phyloP scores from a whole-genome alignment of 2,797 vertebrate genomes.

The Artibeus jamaicensis region DNA sequence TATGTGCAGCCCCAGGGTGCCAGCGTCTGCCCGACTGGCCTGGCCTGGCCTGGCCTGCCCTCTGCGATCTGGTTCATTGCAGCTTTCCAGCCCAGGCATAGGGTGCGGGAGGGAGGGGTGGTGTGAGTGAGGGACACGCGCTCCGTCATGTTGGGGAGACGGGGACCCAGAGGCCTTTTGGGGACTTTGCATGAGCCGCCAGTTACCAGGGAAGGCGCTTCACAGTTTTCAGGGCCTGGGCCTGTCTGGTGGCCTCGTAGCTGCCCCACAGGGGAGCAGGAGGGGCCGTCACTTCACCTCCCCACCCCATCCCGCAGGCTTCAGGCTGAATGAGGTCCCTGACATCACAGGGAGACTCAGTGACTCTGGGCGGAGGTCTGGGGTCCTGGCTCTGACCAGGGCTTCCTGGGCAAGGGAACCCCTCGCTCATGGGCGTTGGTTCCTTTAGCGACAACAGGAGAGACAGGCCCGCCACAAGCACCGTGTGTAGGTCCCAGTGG shows the following conservation, averaged over 20 bases:
- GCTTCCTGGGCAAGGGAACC: not conserved
- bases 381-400: fast-evolving
- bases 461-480: fast-evolving
- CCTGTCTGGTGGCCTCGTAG: fast-evolving
- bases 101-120: not conserved
- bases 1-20: not conserved
- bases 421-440: too few relatives aligned
- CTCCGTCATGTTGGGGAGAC: fast-evolving
- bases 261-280: fast-evolving
- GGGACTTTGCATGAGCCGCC: fast-evolving
- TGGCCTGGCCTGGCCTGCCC: not conserved
- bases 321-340: not conserved
- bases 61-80: too few relatives aligned
- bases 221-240: fast-evolving
- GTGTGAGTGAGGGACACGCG: fast-evolving
- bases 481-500: fast-evolving
- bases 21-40: not conserved
- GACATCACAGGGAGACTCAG: fast-evolving
- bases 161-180: not conserved
- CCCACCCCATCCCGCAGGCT: too few relatives aligned
- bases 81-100: too few relatives aligned
- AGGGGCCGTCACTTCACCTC: fast-evolving
- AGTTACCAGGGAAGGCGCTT: fast-evolving
- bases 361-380: not conserved
- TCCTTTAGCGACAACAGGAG: fast-evolving